Evolutionary conservation across 2,888 invertebrate genomes (phyloP).

Genomic region (Ashinkailepas kermadecensis): DNA sequence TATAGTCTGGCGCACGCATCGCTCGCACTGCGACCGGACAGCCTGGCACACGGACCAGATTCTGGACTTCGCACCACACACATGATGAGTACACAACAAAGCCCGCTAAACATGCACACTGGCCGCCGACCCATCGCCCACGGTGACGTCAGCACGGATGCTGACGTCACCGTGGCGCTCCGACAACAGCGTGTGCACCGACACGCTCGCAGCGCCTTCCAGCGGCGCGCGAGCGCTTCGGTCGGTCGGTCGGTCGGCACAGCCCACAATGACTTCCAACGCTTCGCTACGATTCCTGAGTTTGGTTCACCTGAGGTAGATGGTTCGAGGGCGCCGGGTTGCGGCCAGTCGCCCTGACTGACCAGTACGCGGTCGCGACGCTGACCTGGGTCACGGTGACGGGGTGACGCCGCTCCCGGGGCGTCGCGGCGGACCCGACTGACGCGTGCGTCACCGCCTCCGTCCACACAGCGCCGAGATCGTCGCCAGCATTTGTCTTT

Average conservation of each 20-base stretch:
- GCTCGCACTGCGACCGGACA: neutral
- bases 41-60: too few relatives aligned
- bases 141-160: neutral
- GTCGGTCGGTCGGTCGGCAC: too few relatives aligned
- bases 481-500: neutral
- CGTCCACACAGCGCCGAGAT: neutral
- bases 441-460: neutral
- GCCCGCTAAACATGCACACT: neutral
- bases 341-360: neutral
- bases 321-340: neutral
- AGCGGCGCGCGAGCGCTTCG: too few relatives aligned
- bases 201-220: too few relatives aligned
- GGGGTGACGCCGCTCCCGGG: too few relatives aligned
- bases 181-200: too few relatives aligned
- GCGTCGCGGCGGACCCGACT: neutral
- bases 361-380: neutral
- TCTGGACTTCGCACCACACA: too few relatives aligned
- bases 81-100: too few relatives aligned
- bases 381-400: neutral
- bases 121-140: neutral
- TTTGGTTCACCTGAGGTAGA: slow-evolving; percentile 5
- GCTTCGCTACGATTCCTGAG: neutral
- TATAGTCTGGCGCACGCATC: neutral
- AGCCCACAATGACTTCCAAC: too few relatives aligned
- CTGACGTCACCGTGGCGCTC: too few relatives aligned